These are phyloP conservation scores for Falco biarmicus DNA, from an alignment of 2,797 vertebrate genomes.

Conservation along the genomic window DNA sequence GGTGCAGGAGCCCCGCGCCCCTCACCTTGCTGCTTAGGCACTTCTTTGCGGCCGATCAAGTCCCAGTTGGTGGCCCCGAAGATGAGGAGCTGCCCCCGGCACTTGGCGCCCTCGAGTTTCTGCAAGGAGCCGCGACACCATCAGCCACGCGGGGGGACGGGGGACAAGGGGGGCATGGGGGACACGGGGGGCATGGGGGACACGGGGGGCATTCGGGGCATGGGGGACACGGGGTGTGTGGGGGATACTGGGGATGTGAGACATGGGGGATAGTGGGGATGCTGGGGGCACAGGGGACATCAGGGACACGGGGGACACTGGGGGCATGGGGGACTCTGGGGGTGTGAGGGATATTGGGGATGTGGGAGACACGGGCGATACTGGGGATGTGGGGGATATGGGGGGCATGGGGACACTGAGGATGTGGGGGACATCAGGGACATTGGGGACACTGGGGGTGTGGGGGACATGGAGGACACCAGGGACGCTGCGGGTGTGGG, in stretches of 20 bases:
- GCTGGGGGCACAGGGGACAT: not conserved
- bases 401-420: not conserved
- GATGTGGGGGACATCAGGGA: too few relatives aligned
- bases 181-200: too few relatives aligned
- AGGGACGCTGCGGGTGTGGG: too few relatives aligned
- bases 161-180: too few relatives aligned
- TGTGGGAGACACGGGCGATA: not conserved
- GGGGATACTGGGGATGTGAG: too few relatives aligned
- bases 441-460: not conserved
- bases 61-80: slow-evolving; percentile 99
- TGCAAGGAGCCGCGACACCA: slow-evolving; percentile 54
- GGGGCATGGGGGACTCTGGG: too few relatives aligned
- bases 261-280: not conserved
- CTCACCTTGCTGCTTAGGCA: slow-evolving; percentile 95
- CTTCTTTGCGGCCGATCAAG: slow-evolving; percentile 96
- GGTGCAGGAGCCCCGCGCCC: not conserved
- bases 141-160: not conserved
- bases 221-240: too few relatives aligned
- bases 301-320: too few relatives aligned
- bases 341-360: too few relatives aligned
- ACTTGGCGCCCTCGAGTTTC: slow-evolving; percentile 93
- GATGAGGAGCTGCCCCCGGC: slow-evolving; percentile 91
- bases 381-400: not conserved
- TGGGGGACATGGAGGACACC: not conserved
- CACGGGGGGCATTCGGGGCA: too few relatives aligned